Base-by-base conservation (phyloP, 2,888 invertebrate genomes). In the Nebria brevicollis region DNA sequence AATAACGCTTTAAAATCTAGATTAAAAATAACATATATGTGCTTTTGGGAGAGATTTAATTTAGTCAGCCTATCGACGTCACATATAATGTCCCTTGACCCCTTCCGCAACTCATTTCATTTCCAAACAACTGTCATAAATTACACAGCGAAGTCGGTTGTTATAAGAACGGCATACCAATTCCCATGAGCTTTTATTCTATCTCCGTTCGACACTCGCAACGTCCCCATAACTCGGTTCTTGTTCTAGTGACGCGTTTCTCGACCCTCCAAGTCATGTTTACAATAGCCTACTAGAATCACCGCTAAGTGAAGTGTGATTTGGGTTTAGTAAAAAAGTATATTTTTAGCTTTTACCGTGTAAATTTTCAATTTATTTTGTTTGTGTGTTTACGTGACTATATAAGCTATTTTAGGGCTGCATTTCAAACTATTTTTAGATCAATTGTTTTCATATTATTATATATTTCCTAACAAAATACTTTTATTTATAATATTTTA, bases 91-190 rank as follows among this genome's bases (percentile, higher is more conserved):
- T 77, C 68, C 70, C 72, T 7, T 34, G 43, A n/a, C 72, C 66
- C 66, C 54, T 54, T 34, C 76, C 76, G 42, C 64, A 25, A 25
- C 77, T 77, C 77, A 72, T 77, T 77, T 76, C 68, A 43, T 76
- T 76, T 13, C 76, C 43, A 42, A 76, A 76, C 77, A 72, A 77
- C 72, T 77, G 77, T 77, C 77, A 77, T 77, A 77, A 70, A 77
- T 77, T 72, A 77, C 77, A 34, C 2, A 43, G 64, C 64, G 70
- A 64, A 72, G 34, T 20, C 77, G 70, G 77, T 54, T 34, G 25
- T 11, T 54, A 54, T 72, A 65, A 77, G 77, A 64, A 72, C 20
- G 70, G 77, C 70, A 72, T 64, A 41, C 70, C 70, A 77, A 77
- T 42, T 77, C 72, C 70, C 68, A 42, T 64, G 25, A 15, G 64